These are phyloP conservation scores for Oreortyx pictus DNA, from an alignment of 2,797 vertebrate genomes.

Conservation along the genomic window DNA sequence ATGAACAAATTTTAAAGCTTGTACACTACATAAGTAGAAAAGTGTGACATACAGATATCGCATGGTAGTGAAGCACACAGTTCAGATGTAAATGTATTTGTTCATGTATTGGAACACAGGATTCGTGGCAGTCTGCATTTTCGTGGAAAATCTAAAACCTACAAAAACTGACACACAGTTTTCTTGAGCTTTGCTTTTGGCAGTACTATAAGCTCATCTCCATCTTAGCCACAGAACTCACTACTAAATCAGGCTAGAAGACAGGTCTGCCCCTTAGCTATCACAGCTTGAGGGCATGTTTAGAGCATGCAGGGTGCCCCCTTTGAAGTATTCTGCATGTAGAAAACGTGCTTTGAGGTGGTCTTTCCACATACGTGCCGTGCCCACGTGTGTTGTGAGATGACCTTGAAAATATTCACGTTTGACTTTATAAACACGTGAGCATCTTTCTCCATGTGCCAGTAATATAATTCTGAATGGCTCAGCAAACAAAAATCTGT, in stretches of 20 bases:
- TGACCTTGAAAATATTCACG: background rate
- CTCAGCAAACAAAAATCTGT: background rate
- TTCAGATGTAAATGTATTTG: background rate
- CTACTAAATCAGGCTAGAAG: background rate
- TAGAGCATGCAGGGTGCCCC: background rate
- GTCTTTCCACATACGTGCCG: background rate
- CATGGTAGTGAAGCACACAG: background rate
- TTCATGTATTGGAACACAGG: fast-evolving
- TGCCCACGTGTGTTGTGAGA: background rate
- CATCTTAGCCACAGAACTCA: background rate
- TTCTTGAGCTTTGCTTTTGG: background rate
- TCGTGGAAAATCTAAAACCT: background rate
- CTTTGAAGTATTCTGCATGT: background rate
- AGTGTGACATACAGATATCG: background rate
- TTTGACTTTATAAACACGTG: background rate
- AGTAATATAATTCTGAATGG: background rate
- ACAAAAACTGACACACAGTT: background rate
- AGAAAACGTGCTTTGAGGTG: background rate
- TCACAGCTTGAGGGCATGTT: too few relatives aligned
- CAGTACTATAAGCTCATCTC: background rate
- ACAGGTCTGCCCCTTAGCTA: background rate
- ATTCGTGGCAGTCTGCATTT: background rate
- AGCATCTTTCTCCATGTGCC: background rate
- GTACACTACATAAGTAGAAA: background rate
- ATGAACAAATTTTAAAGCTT: background rate